Conservation (phyloP, 2,113 vertebrate species). For the Orthochromis indermauri region DNA sequence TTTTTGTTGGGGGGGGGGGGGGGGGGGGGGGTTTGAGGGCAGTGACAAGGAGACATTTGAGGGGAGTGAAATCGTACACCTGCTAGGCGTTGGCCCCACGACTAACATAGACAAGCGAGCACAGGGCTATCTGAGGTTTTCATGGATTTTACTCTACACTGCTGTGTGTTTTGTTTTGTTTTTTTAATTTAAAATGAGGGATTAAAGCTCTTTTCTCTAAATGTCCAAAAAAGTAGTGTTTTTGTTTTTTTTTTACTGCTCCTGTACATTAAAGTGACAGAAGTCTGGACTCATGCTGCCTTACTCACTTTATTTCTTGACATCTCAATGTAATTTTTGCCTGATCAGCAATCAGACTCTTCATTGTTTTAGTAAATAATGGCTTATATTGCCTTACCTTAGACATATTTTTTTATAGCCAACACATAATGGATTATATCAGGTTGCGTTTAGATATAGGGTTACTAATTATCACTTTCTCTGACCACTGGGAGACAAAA, state of each 20-base stretch:
- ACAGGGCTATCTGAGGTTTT: constrained; percentile 19
- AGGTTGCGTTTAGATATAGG: constrained; percentile 65
- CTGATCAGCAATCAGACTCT: background rate
- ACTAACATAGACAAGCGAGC: constrained; percentile 61
- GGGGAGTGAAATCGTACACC: constrained; percentile 75
- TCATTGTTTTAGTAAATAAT: constrained; percentile 38
- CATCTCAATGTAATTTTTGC: background rate
- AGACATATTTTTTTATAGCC: constrained; percentile 25
- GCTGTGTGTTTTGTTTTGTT: background rate
- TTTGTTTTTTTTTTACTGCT: fast-evolving
- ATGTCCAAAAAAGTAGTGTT: background rate
- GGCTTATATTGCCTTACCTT: constrained; percentile 39
- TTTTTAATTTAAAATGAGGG: background rate
- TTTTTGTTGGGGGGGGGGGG: too few relatives aligned
- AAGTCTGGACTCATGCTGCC: background rate
- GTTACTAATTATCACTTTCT: constrained; percentile 69
- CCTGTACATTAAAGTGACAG: background rate
- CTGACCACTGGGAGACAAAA: constrained; percentile 30
- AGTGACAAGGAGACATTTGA: constrained; percentile 57
- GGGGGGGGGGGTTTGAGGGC: constrained; percentile 7
- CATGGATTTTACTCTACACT: background rate
- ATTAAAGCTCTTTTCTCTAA: background rate
- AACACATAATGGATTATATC: constrained; percentile 60
- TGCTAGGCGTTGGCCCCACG: constrained; percentile 75
- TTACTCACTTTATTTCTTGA: background rate